Conservation (phyloP, 2,888 invertebrate species). For the Blastobasis lacticolella region DNA sequence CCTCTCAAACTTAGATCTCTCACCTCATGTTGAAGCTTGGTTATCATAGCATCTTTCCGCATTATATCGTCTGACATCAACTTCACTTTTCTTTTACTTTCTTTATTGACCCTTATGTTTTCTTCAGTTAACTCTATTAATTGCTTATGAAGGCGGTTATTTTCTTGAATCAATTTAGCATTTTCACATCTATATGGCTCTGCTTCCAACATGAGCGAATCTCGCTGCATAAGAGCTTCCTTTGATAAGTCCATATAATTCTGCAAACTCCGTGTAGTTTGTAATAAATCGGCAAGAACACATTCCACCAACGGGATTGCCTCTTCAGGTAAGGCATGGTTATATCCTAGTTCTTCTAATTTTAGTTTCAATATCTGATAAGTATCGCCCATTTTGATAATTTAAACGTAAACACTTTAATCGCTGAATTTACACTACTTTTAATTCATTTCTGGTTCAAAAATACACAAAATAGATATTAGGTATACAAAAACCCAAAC, state of each 20-base stretch:
- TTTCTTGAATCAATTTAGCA: conserved; percentile 82
- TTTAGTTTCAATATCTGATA: conserved; percentile 76
- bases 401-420: not conserved
- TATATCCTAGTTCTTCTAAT: conserved; percentile 88
- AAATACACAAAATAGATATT: not conserved
- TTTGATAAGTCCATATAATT: conserved; percentile 86
- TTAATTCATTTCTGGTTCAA: not conserved
- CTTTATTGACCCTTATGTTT: conserved; percentile 71
- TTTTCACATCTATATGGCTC: conserved; percentile 90
- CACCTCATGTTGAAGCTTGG: conserved; percentile 56
- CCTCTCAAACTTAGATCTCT: conserved; percentile 60
- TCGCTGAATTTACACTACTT: not conserved
- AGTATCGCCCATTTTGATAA: conserved; percentile 50
- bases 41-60: conserved; percentile 62
- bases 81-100: conserved; percentile 76
- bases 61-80: conserved; percentile 76
- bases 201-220: conserved; percentile 79
- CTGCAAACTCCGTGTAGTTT: conserved; percentile 90
- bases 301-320: conserved; percentile 86
- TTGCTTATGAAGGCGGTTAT: conserved; percentile 81
- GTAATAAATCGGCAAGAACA: conserved; percentile 86
- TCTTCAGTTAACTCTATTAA: conserved; percentile 79
- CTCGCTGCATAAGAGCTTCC: conserved; percentile 80
- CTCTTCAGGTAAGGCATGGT: conserved; percentile 82
- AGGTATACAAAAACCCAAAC: conserved; percentile 1